These are phyloP conservation scores for Liasis olivaceus DNA, from an alignment of 2,797 vertebrate species.

Conservation along the genomic window DNA sequence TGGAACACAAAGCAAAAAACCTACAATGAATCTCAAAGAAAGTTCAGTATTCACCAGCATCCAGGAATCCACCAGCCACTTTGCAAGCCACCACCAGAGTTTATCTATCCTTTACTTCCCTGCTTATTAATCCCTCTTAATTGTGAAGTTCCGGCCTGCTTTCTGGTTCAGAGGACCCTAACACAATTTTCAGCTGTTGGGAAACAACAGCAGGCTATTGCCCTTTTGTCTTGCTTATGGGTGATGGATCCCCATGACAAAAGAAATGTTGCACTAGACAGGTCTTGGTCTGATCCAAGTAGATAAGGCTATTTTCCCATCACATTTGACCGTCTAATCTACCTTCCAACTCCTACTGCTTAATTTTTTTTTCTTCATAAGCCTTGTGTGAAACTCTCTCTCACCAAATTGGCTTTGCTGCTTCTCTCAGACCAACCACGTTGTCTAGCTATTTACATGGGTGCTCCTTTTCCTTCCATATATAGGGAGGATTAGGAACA, in stretches of 20 bases:
- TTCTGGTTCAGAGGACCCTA: neutral
- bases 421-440: neutral
- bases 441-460: slow-evolving; percentile 3
- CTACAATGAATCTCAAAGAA: neutral
- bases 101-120: neutral
- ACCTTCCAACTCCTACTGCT: neutral
- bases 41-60: neutral
- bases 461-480: neutral
- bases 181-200: too few relatives aligned
- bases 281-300: neutral
- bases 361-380: neutral
- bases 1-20: neutral
- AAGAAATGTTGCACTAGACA: neutral
- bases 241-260: neutral
- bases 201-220: neutral
- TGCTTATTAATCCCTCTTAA: neutral
- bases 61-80: neutral
- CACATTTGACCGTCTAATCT: neutral
- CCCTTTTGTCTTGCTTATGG: neutral
- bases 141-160: neutral
- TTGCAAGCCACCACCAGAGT: neutral
- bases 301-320: neutral
- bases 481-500: neutral
- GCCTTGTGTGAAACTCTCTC: neutral
- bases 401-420: neutral